Conservation (phyloP, 2,113 vertebrate genomes). For the Paedocypris sp. region DNA sequence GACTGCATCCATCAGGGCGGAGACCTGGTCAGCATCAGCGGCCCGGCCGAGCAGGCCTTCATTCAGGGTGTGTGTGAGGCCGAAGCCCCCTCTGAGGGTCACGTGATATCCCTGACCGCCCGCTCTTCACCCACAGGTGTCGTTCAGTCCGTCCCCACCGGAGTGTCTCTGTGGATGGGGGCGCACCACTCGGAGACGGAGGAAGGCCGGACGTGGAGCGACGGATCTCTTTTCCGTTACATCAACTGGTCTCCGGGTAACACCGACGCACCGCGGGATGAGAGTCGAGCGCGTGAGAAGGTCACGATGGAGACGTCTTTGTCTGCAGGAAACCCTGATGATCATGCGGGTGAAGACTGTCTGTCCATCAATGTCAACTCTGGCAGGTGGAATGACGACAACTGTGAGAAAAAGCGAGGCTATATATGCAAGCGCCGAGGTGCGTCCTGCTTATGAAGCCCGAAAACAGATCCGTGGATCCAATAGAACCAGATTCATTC, state of each 20-base stretch:
- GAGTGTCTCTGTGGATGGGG: slow-evolving; percentile 64
- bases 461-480: no score
- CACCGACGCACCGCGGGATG: not conserved
- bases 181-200: slow-evolving; percentile 60
- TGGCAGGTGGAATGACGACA: slow-evolving; percentile 65
- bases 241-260: slow-evolving; percentile 58
- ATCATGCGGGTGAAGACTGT: slow-evolving; percentile 58
- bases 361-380: slow-evolving; percentile 53
- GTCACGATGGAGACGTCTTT: no score
- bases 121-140: slow-evolving; percentile 37
- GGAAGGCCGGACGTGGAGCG: slow-evolving; percentile 62
- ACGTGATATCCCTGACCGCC: not conserved
- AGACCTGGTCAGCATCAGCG: slow-evolving; percentile 60
- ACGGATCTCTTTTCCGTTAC: slow-evolving; percentile 59
- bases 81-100: not conserved
- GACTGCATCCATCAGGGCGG: slow-evolving; percentile 64
- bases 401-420: slow-evolving; percentile 55
- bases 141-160: slow-evolving; percentile 48
- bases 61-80: slow-evolving; percentile 46
- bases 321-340: slow-evolving; percentile 58
- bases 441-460: slow-evolving; percentile 31
- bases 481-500: no score
- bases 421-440: slow-evolving; percentile 63
- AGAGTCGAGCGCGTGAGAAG: no score
- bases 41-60: slow-evolving; percentile 57